Conservation (phyloP, 1,140 invertebrate genomes). For the Condylostylus longicornis region DNA sequence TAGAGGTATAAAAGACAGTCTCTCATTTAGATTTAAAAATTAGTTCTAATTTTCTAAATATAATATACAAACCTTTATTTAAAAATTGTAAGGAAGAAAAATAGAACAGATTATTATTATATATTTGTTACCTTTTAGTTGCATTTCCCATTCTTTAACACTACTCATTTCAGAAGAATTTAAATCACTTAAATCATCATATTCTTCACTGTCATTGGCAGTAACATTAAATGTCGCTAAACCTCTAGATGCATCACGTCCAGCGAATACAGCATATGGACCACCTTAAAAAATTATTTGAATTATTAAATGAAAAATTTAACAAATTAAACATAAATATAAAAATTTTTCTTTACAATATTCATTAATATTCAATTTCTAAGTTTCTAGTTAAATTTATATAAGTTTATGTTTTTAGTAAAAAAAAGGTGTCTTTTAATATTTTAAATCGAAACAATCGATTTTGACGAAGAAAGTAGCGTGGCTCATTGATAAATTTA, state of each 20-base stretch:
- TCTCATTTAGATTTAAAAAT: too few species aligned
- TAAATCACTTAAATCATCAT: constrained; percentile 92
- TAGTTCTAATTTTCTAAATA: too few species aligned
- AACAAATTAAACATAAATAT: not conserved
- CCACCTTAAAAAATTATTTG: constrained; percentile 47
- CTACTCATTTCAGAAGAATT: constrained; percentile 73
- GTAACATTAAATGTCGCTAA: constrained; percentile 86
- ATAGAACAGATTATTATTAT: not conserved
- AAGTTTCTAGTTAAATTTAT: too few species aligned
- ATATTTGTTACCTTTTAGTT: constrained; percentile 70
- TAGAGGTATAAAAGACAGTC: too few species aligned
- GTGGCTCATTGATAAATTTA: too few species aligned
- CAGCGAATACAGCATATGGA: constrained; percentile 86
- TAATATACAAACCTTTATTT: not conserved
- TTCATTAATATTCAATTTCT: too few species aligned
- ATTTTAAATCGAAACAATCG: too few species aligned
- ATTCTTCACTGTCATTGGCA: constrained; percentile 63
- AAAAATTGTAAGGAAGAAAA: too few species aligned
- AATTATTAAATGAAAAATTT: not conserved
- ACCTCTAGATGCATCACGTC: constrained; percentile 87
- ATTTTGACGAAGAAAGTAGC: too few species aligned
- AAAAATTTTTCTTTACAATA: not conserved
- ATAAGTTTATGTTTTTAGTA: too few species aligned
- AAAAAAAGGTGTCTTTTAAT: too few species aligned
- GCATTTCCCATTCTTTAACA: constrained; percentile 89